These are phyloP conservation scores for Notospermus geniculatus DNA, from an alignment of 1,140 invertebrate genomes.

Conservation along the genomic window DNA sequence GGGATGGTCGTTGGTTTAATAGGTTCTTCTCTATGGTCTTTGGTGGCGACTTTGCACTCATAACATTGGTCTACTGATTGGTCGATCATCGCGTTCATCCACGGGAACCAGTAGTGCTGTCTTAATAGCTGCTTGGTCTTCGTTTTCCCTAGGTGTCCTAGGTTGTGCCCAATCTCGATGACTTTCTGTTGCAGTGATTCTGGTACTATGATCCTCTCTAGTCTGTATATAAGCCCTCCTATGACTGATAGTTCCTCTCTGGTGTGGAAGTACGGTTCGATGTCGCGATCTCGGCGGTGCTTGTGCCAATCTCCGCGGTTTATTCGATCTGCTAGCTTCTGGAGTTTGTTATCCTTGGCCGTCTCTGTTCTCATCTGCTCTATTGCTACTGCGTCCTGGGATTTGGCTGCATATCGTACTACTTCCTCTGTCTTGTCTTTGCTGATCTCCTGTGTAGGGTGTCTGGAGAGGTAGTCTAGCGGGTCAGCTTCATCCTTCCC, in stretches of 20 bases:
- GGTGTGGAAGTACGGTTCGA: constrained; percentile 14
- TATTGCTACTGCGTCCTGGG: too few species aligned
- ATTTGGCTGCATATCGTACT: neutral
- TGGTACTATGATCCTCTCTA: constrained; percentile 24
- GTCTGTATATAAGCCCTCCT: constrained; percentile 17
- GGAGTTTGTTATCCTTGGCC: neutral
- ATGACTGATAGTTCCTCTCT: constrained; percentile 19
- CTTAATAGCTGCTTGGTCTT: constrained; percentile 29
- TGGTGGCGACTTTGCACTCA: constrained; percentile 20
- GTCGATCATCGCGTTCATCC: constrained; percentile 22
- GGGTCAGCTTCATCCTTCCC: constrained; percentile 23
- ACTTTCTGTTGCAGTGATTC: constrained; percentile 16
- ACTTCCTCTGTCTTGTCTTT: constrained; percentile 12
- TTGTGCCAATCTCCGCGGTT: constrained; percentile 10
- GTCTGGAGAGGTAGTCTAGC: constrained; percentile 28
- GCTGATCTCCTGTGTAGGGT: constrained; percentile 3
- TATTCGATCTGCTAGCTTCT: neutral
- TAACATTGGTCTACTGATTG: constrained; percentile 21
- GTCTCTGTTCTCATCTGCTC: neutral
- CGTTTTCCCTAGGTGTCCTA: constrained; percentile 24
- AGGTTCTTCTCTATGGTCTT: constrained; percentile 17
- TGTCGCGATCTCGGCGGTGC: constrained; percentile 6
- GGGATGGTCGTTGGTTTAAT: constrained; percentile 18
- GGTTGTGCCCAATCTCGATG: constrained; percentile 22
- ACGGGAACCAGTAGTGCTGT: constrained; percentile 26